Evolutionary conservation across 2,888 invertebrate genomes (phyloP).

Genomic region (Archips crataeganus): DNA sequence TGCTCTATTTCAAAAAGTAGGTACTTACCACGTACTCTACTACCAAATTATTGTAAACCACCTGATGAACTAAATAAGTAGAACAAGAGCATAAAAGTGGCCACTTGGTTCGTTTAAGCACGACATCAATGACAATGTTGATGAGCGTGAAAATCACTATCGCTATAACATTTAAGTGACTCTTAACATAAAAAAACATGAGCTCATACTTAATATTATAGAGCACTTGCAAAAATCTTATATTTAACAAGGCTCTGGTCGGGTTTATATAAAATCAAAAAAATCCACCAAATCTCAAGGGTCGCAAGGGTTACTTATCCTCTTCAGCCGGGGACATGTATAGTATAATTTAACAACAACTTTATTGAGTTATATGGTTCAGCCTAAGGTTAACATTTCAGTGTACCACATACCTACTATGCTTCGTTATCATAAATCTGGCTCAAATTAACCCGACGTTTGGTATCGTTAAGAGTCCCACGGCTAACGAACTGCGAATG

Average conservation of each 20-base stretch:
- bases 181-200: too few species aligned
- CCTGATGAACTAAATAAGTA: too few species aligned
- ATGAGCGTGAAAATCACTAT: neutral
- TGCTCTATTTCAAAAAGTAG: too few species aligned
- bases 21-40: too few species aligned
- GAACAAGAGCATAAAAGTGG: neutral
- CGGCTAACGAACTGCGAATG: conserved; percentile 39
- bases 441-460: conserved; percentile 27
- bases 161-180: too few species aligned
- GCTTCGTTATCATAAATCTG: conserved; percentile 29
- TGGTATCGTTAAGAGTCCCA: conserved; percentile 25
- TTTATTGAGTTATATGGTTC: conserved; percentile 1
- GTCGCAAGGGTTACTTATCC: neutral
- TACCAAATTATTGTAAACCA: too few species aligned
- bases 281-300: neutral
- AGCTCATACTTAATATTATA: neutral
- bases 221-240: neutral
- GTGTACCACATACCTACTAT: neutral
- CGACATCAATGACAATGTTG: neutral
- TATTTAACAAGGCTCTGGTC: conserved; percentile 1
- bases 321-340: conserved; percentile 1
- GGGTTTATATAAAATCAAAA: neutral
- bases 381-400: neutral
- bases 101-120: neutral
- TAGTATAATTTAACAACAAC: neutral